phyloP scores from a whole-genome alignment of 2,888 invertebrate genomes.

The Spisula subtruncata region DNA sequence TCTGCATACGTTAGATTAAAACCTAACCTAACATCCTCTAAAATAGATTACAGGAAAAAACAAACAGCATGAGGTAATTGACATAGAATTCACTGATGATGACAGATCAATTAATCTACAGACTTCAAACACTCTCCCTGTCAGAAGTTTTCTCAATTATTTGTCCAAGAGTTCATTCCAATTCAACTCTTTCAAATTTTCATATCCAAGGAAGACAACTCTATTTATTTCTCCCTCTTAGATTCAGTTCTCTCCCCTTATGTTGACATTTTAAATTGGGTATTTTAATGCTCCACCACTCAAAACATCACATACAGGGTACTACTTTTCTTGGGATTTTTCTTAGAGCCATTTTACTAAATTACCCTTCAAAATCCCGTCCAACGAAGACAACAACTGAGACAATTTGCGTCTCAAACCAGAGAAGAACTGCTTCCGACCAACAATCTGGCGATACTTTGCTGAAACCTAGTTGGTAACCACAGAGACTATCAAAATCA shows the following conservation, averaged over 20 bases:
- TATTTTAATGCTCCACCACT: not conserved
- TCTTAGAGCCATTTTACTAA: no score
- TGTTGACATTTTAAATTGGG: not conserved
- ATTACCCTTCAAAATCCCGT: no score
- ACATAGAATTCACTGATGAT: conserved; percentile 2
- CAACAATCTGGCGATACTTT: not conserved
- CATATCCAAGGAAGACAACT: not conserved
- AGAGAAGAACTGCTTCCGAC: no score
- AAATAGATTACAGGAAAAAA: conserved; percentile 51
- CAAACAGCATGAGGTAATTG: conserved; percentile 34
- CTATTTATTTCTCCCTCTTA: not conserved
- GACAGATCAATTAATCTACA: not conserved
- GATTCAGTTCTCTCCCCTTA: not conserved
- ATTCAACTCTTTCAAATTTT: not conserved
- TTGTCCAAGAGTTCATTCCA: not conserved
- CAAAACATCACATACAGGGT: no score
- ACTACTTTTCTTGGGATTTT: no score
- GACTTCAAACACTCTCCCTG: no score
- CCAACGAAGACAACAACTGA: no score
- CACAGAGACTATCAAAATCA: not conserved
- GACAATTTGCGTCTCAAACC: no score
- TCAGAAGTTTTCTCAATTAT: no score
- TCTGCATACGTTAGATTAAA: conserved; percentile 47
- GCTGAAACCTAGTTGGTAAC: not conserved
- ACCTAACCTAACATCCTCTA: conserved; percentile 52